Percentiles rank a stretch among this genome's conserved stretches.
Conservation (phyloP, 23 tunicate genomes). For the Diplosoma virens region DNA sequence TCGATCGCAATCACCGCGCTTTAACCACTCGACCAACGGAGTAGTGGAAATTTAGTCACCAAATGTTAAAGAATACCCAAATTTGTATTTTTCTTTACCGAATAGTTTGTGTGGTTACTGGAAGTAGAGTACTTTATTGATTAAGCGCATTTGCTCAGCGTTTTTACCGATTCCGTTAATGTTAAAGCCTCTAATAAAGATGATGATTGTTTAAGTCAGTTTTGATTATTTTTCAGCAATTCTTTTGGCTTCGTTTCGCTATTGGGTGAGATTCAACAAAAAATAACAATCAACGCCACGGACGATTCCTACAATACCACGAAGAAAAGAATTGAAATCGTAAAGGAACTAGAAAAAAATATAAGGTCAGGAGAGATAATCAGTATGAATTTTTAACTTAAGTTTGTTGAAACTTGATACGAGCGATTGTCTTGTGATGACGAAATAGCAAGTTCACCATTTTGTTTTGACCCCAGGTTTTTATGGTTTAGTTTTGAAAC, state of each 20-base stretch:
- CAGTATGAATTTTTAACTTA: neutral
- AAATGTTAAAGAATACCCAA: too few species aligned
- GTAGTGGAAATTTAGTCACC: too few species aligned
- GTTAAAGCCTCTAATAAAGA: too few species aligned
- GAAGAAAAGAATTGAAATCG: slow-evolving; percentile 64
- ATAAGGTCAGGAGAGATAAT: slow-evolving; percentile 34
- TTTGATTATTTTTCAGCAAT: neutral
- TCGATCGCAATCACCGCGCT: too few species aligned
- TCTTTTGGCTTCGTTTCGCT: slow-evolving; percentile 38
- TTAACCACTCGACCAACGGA: too few species aligned
- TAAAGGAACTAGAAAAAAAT: slow-evolving; percentile 74
- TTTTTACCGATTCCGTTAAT: too few species aligned
- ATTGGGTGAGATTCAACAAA: slow-evolving; percentile 74
- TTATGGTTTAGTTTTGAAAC: too few species aligned
- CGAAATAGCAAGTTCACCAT: too few species aligned
- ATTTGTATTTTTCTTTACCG: too few species aligned
- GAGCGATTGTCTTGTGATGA: too few species aligned
- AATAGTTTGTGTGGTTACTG: neutral
- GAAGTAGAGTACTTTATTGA: neutral
- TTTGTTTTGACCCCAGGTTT: too few species aligned
- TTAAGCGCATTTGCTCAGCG: neutral
- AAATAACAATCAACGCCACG: slow-evolving; percentile 77
- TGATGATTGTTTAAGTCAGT: neutral
- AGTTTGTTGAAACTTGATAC: neutral
- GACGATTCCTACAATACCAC: slow-evolving; percentile 81